Evolutionary conservation across 2,888 invertebrate genomes (phyloP).

Genomic region (Euspilapteryx auroguttella): DNA sequence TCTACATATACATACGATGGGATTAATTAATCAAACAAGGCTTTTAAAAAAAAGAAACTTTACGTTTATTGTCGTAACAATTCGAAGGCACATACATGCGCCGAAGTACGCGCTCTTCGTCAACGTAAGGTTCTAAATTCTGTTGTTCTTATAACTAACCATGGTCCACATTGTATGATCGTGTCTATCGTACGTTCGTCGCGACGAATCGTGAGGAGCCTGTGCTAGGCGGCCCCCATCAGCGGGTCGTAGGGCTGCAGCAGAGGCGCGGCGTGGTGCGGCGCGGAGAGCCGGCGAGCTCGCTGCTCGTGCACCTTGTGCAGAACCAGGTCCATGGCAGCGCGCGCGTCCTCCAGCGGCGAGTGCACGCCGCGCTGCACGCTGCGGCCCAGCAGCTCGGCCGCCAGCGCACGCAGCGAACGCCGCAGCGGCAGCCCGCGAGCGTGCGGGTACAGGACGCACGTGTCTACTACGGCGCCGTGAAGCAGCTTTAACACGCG

Average conservation of each 20-base stretch:
- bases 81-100: conserved; percentile 51
- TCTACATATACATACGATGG: too few species aligned
- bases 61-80: conserved; percentile 58
- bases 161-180: too few species aligned
- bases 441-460: conserved; percentile 84
- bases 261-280: conserved; percentile 20
- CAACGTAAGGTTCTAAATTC: conserved; percentile 40
- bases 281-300: conserved; percentile 19
- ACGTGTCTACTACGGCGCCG: conserved; percentile 84
- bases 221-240: conserved; percentile 41
- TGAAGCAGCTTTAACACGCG: conserved; percentile 85
- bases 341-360: conserved; percentile 89
- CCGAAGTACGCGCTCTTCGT: conserved; percentile 48
- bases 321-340: conserved; percentile 87
- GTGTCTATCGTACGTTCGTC: conserved; percentile 34
- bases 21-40: too few species aligned
- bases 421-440: conserved; percentile 81
- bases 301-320: conserved; percentile 63
- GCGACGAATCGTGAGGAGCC: conserved; percentile 16
- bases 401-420: conserved; percentile 78
- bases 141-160: too few species aligned
- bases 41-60: conserved; percentile 26
- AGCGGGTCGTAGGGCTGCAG: conserved; percentile 47
- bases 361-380: conserved; percentile 85
- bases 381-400: conserved; percentile 71